Base-by-base conservation (phyloP, 2,797 vertebrate species). In the Spondyliosoma cantharus region DNA sequence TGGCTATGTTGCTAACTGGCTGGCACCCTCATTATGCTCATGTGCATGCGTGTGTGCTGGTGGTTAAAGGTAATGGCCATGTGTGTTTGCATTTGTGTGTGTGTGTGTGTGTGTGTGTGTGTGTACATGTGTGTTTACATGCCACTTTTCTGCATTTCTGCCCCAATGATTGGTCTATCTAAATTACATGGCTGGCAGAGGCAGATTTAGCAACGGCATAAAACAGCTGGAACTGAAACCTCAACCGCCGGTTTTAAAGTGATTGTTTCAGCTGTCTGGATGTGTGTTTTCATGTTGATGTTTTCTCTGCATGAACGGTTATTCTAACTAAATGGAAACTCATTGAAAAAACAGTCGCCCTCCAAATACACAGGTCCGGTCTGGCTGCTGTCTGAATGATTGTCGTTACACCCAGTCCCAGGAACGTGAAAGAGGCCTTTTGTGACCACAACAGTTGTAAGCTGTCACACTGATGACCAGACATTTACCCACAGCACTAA, bases 171-270 rank as follows among this genome's bases (percentile, higher is more conserved):
- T 25, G 22, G 67, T 60, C 62, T 43, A 54, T 82, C 74, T 64
- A 90, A 91, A 94, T 93, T 88, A 89, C 86, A 92, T 24, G 78
- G 82, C 90, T 71, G 80, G 82, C 52, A 54, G 56, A 58, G 37
- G 81, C 87, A 79, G 84, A 90, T 92, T 91, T 91, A 91, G 89
- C 87, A 80, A 49, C 2, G 37, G 76, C 52, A 86, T 89, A 81
- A 91, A 93, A 93, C 92, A 93, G 92, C 91, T 93, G 90, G 78
- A 90, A 25, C 74, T 64, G 46, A 56, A 86, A 71, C 86, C 82
- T 82, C 76, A 82, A 56, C 64, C 75, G 54, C 71, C 32, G n/a
- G 17, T 86, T 86, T 24, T 37, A 37, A 60, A 76, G 82, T 74
- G 76, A 87, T 87, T 89, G 87, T 88, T 88, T 85, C 71, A 82